Conservation (phyloP, 2,113 vertebrate genomes). For the Callaeas wilsoni region DNA sequence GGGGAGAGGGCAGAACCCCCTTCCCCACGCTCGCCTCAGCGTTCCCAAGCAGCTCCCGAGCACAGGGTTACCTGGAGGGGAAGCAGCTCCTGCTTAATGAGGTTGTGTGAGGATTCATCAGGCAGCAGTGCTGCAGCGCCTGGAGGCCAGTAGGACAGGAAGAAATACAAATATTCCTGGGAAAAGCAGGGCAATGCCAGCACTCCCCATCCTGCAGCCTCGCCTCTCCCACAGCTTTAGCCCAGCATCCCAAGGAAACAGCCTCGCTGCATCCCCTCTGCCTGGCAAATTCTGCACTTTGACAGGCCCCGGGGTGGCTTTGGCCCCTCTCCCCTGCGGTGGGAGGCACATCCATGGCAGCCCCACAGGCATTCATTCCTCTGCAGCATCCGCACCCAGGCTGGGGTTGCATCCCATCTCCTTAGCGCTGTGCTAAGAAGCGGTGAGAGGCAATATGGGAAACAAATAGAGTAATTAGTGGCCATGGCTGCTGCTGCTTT, state of each 20-base stretch:
- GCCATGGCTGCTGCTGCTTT: background rate
- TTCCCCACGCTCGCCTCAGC: fast-evolving
- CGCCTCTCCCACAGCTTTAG: fast-evolving
- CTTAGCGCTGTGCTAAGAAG: background rate
- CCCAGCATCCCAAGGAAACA: background rate
- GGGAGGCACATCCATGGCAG: background rate
- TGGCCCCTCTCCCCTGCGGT: background rate
- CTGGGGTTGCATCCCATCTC: background rate
- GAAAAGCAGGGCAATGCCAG: background rate
- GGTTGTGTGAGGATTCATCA: background rate
- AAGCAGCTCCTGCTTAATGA: background rate
- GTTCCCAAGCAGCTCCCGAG: fast-evolving
- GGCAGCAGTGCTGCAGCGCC: background rate
- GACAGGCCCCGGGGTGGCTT: background rate
- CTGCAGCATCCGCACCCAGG: background rate
- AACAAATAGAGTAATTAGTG: slow-evolving; percentile 19
- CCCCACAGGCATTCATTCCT: background rate
- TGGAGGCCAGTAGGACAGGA: background rate
- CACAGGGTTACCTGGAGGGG: background rate
- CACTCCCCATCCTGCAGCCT: fast-evolving
- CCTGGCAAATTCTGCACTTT: background rate
- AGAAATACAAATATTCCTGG: background rate
- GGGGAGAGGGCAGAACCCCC: background rate
- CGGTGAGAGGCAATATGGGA: background rate
- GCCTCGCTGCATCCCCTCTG: background rate